phyloP scores from a whole-genome alignment of 2,888 invertebrate species.

The Melanargia galathea region DNA sequence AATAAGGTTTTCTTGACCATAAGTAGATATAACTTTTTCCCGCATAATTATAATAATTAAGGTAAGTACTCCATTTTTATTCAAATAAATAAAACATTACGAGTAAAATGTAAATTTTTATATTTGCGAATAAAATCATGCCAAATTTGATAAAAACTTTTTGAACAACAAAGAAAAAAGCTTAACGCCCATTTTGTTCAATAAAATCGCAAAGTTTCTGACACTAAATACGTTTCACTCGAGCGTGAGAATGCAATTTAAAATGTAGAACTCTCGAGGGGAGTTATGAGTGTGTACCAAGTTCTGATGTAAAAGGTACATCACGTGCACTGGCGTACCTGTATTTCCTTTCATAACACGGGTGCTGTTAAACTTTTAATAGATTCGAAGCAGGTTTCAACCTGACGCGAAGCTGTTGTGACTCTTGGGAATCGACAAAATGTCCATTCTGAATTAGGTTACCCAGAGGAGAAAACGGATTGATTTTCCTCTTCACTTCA shows the following conservation, averaged over 20 bases:
- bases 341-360: conserved; percentile 40
- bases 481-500: conserved; percentile 34
- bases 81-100: too few species aligned
- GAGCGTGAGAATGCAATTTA: neutral
- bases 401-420: conserved; percentile 38
- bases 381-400: conserved; percentile 46
- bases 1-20: too few species aligned
- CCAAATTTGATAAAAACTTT: neutral
- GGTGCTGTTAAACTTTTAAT: conserved; percentile 47
- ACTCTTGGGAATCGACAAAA: conserved; percentile 40
- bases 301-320: conserved; percentile 28
- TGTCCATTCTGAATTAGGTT: conserved; percentile 39
- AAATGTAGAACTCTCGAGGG: conserved; percentile 28
- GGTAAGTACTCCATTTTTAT: too few species aligned
- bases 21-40: too few species aligned
- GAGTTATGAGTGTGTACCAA: conserved; percentile 23
- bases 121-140: too few species aligned
- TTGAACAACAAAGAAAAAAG: too few species aligned
- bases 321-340: conserved; percentile 21
- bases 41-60: too few species aligned
- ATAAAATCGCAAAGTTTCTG: neutral
- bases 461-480: conserved; percentile 32
- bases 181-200: neutral
- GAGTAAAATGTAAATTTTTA: too few species aligned
- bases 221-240: conserved; percentile 6